Evolutionary conservation across 2,888 invertebrate species (phyloP), one percentile per base, ranked within the genome.

Genomic region (Drosophila anomalipes): DNA sequence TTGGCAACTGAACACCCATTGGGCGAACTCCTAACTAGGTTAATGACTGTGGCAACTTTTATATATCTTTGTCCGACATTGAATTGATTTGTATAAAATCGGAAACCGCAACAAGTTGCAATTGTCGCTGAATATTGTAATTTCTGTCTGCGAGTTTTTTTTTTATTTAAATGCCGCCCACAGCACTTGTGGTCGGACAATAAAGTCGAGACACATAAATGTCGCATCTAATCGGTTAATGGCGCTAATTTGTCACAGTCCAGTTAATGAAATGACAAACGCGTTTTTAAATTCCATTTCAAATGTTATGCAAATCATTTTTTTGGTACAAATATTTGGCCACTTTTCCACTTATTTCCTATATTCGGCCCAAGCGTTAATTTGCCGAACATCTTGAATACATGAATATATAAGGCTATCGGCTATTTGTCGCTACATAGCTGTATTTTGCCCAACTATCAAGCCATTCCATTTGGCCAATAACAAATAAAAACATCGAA

Each of bases 201-300:
- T 63, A 12, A 22, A 39, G 39, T n/a, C n/a, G n/a, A n/a, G 37
- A 53, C 49, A 22, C 51, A 66, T 41, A 68, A 68, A 49, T 53
- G 47, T 49, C 68, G 33, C 28, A 37, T 53, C 19, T 16, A 61
- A 67, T 70, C 35, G 52, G 14, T 41, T 30, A 63, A 59, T 53
- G 44, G 19, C 9, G 26, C 39, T 14, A 44, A 76, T 77, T 69
- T 69, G 74, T 74, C 77, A 74, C 54, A 54, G 57, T 53, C 58
- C 56, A 53, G 53, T 78, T 77, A 77, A 57, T 51, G 28, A 66
- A 57, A 70, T 74, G 77, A 77, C 57, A 77, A 74, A 74, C 77
- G 74, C 74, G 65, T 59, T 77, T 76, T 63, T 52, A 53, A 73
- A 59, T 37, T 54, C 49, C 53, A 66, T 77, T 77, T 77, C 47